Evolutionary conservation across 2,797 vertebrate species (phyloP).

Genomic region (Thalassophryne amazonica): DNA sequence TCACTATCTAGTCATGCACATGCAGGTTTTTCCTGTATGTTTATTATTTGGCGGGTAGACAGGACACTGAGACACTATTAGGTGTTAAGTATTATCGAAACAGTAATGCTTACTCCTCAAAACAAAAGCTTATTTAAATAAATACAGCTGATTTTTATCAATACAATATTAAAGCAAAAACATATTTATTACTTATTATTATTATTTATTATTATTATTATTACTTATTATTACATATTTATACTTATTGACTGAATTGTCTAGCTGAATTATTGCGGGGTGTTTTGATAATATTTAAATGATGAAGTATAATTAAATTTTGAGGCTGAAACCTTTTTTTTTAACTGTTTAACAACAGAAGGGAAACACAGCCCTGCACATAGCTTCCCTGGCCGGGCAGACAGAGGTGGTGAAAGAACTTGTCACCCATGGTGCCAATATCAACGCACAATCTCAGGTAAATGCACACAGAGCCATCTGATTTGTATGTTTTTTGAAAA

Average conservation of each 20-base stretch:
- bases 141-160: no score
- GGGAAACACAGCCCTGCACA: slow-evolving; percentile 98
- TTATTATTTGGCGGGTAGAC: background rate
- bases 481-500: background rate
- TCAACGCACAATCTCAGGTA: slow-evolving; percentile 98
- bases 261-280: no score
- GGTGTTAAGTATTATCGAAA: no score
- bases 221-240: no score
- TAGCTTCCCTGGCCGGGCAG: slow-evolving; percentile 96
- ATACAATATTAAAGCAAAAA: no score
- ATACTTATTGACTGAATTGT: no score
- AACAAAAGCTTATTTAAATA: no score
- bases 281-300: no score
- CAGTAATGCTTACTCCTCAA: no score
- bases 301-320: no score
- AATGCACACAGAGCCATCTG: slow-evolving; percentile 2
- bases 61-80: background rate
- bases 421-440: slow-evolving; percentile 88
- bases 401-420: slow-evolving; percentile 92
- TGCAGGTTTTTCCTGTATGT: background rate
- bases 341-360: slow-evolving; percentile 81
- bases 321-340: background rate
- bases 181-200: no score
- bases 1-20: background rate
- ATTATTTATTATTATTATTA: no score